phyloP scores from a whole-genome alignment of 2,797 vertebrate genomes.

The Oceanodroma leucorhoa region DNA sequence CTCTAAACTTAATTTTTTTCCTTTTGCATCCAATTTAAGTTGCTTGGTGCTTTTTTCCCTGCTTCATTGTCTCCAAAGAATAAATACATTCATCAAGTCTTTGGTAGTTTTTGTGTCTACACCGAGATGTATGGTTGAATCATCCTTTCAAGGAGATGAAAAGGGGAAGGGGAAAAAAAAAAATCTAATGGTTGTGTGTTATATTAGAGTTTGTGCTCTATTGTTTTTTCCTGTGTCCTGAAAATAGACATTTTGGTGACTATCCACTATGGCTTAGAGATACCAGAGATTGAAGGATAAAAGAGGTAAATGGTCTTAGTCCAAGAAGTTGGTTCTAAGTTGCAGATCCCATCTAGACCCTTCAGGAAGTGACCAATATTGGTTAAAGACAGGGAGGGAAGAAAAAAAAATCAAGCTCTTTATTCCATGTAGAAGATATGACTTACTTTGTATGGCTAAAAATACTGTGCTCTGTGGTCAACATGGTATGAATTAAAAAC shows the following conservation, averaged over 20 bases:
- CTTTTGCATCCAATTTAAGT: not conserved
- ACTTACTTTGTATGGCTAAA: not conserved
- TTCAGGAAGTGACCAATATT: not conserved
- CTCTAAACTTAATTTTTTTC: not conserved
- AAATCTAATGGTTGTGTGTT: not conserved
- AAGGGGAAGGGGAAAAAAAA: not conserved
- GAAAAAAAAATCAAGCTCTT: not conserved
- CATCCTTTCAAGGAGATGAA: not conserved
- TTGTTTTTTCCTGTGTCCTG: not conserved
- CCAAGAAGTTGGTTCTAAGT: not conserved
- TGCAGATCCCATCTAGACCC: not conserved
- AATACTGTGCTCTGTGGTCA: not conserved
- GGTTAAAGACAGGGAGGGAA: not conserved
- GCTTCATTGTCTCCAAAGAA: not conserved
- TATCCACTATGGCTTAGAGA: not conserved
- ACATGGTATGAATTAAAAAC: conserved; percentile 9
- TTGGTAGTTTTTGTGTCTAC: not conserved
- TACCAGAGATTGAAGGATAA: not conserved
- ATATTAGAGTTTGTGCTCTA: not conserved
- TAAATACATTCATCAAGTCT: not conserved
- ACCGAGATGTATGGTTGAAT: not conserved
- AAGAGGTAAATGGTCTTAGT: not conserved
- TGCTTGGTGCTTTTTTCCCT: not conserved
- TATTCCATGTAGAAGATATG: not conserved
- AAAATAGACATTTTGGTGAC: not conserved